Percentiles rank a stretch among this genome's conserved stretches.
Evolutionary conservation across 2,888 invertebrate genomes (phyloP).

Genomic region (Muschampia plurimacula): DNA sequence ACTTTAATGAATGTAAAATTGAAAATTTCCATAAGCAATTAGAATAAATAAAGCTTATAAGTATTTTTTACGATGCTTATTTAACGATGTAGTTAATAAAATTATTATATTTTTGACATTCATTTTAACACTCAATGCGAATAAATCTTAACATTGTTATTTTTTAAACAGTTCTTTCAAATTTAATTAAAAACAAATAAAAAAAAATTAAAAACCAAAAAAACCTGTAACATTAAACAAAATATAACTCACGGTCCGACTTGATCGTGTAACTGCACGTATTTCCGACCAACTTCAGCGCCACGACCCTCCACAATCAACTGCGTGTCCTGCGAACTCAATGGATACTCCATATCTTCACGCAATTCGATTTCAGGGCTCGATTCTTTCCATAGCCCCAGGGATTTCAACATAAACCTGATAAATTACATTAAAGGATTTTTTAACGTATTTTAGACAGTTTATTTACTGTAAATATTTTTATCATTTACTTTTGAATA

Average conservation of each 20-base stretch:
- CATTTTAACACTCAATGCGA: no score
- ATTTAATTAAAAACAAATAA: neutral
- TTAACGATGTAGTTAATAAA: no score
- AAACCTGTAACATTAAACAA: neutral
- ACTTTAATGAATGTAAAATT: no score
- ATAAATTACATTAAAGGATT: neutral
- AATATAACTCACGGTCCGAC: slow-evolving; percentile 71
- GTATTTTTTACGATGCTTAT: no score
- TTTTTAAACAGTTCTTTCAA: no score
- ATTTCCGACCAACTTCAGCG: slow-evolving; percentile 70
- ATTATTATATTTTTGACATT: no score
- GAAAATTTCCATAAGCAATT: no score
- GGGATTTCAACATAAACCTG: slow-evolving; percentile 96
- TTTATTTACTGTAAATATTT: no score
- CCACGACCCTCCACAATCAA: slow-evolving; percentile 66
- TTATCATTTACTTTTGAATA: no score
- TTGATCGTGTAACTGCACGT: slow-evolving; percentile 65
- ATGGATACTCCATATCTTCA: slow-evolving; percentile 69
- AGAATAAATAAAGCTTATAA: no score
- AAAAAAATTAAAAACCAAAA: neutral
- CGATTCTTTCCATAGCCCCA: slow-evolving; percentile 93
- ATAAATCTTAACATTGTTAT: no score
- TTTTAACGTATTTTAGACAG: neutral
- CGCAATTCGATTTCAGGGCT: slow-evolving; percentile 72
- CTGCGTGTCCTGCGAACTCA: slow-evolving; percentile 66